phyloP scores from a whole-genome alignment of 1,140 invertebrate species.

The Drosophila rufa region DNA sequence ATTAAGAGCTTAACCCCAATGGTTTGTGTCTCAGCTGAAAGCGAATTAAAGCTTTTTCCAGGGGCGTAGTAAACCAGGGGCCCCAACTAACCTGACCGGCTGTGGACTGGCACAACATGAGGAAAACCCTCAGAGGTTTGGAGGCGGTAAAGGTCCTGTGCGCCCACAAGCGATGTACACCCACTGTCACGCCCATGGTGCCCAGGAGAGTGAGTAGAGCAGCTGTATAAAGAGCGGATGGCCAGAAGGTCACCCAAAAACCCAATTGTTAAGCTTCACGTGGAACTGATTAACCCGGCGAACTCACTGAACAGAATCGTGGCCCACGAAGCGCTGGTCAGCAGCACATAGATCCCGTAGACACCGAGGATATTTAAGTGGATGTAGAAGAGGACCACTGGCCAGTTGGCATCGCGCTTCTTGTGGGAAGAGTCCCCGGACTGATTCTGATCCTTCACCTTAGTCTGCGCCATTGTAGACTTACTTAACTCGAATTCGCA shows the following conservation, averaged over 20 bases:
- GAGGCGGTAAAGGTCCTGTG: conserved; percentile 93
- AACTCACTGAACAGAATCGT: conserved; percentile 89
- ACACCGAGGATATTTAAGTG: conserved; percentile 88
- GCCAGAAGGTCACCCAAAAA: background rate
- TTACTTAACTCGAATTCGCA: background rate
- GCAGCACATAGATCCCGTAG: conserved; percentile 87
- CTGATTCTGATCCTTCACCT: background rate
- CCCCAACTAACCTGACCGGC: conserved; percentile 90
- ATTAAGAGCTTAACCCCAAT: background rate
- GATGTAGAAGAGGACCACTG: conserved; percentile 88
- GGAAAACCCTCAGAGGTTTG: conserved; percentile 89
- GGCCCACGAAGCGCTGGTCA: conserved; percentile 87
- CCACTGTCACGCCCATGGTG: conserved; percentile 92
- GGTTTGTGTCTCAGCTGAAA: conserved; percentile 56
- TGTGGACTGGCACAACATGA: conserved; percentile 92
- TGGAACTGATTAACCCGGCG: conserved; percentile 16
- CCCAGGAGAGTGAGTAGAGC: conserved; percentile 87
- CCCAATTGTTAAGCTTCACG: conserved; percentile 15
- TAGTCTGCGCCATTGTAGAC: conserved; percentile 19
- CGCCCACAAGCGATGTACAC: conserved; percentile 96
- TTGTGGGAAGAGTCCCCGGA: conserved; percentile 39
- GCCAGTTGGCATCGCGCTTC: conserved; percentile 88
- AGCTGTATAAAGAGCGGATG: conserved; percentile 84
- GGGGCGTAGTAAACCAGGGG: background rate
- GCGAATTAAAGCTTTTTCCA: conserved; percentile 24